These are phyloP conservation scores for Poecilobothrus nobilitatus DNA, from an alignment of 2,888 invertebrate genomes.

Conservation along the genomic window DNA sequence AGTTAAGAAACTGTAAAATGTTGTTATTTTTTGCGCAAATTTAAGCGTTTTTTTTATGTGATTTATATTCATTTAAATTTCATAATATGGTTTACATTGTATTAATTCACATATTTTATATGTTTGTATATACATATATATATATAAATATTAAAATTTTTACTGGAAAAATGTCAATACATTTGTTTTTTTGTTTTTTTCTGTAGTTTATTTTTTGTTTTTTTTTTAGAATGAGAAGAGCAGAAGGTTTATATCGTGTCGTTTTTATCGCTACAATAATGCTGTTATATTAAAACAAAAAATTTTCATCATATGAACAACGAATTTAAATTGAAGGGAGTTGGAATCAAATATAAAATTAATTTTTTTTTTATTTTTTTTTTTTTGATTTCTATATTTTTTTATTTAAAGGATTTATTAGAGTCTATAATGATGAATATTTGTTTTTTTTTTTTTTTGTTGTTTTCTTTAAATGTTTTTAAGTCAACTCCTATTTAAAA, in stretches of 20 bases:
- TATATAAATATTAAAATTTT: no score
- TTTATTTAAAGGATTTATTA: no score
- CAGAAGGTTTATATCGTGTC: no score
- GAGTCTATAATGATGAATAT: background rate
- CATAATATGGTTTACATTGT: background rate
- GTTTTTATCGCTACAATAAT: background rate
- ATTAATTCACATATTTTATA: background rate
- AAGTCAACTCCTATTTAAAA: background rate
- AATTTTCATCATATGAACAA: background rate
- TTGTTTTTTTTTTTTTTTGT: background rate
- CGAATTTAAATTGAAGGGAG: background rate
- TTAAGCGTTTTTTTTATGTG: constrained; percentile 6
- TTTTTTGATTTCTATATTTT: background rate
- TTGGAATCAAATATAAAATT: background rate
- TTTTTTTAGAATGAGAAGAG: no score
- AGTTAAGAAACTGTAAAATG: background rate
- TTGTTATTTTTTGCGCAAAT: constrained; percentile 1
- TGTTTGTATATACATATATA: background rate
- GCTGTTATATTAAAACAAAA: background rate
- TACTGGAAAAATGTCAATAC: no score
- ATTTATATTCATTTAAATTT: constrained; percentile 2
- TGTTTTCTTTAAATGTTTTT: background rate
- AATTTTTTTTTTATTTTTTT: background rate
- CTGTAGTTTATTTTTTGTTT: background rate
- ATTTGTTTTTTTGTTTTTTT: background rate